These are phyloP conservation scores for Escarpia spicata DNA, from an alignment of 2,888 invertebrate genomes.

Conservation along the genomic window DNA sequence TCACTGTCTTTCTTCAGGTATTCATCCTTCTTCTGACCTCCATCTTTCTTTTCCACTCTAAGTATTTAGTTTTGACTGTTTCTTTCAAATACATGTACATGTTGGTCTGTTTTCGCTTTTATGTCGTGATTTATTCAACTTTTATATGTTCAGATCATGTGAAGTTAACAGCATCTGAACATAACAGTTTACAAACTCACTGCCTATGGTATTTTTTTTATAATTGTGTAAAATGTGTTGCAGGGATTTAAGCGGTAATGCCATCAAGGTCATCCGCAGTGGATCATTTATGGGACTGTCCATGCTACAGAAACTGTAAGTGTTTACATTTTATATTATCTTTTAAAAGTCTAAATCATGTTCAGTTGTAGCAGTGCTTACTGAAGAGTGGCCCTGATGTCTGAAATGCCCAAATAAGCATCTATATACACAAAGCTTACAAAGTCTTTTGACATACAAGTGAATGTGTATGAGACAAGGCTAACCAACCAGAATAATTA, in stretches of 20 bases:
- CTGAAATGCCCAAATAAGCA: background rate
- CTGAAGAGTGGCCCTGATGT: background rate
- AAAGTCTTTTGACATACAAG: background rate
- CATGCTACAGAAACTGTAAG: conserved; percentile 12
- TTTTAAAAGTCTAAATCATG: background rate
- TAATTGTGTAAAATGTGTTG: background rate
- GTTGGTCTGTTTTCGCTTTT: no score
- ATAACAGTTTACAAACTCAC: no score
- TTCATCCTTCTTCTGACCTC: no score
- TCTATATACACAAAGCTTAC: background rate
- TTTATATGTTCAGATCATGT: no score
- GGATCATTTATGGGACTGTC: background rate
- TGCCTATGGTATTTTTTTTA: no score
- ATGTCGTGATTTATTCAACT: no score
- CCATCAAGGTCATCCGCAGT: background rate
- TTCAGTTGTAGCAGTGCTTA: background rate
- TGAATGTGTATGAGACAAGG: background rate
- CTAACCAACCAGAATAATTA: background rate
- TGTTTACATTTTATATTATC: background rate
- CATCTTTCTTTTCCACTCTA: no score
- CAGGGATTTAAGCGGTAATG: conserved; percentile 7
- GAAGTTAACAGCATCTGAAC: no score
- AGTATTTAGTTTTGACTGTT: no score
- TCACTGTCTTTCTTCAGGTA: no score
- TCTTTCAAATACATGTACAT: no score